phyloP scores from a whole-genome alignment of 30 jellyfish, hydroid and myxozoan genomes.

The Aurelia aurita region DNA sequence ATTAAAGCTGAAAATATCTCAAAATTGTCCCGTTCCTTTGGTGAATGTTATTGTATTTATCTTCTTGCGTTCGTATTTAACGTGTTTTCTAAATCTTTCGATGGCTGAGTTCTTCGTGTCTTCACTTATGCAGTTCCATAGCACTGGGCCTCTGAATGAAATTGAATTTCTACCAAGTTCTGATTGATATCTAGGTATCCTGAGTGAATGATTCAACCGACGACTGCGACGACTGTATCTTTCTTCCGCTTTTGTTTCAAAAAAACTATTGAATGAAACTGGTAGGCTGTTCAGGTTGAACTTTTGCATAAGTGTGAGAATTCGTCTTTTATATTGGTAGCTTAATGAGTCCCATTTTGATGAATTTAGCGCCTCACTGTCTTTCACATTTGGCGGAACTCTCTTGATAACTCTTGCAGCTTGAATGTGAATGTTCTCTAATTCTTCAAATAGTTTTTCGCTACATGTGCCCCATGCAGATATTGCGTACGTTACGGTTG shows the following conservation, averaged over 20 bases:
- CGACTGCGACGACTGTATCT: too few relatives aligned
- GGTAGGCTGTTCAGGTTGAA: not conserved
- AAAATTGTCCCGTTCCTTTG: slow-evolving; percentile 53
- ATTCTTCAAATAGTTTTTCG: slow-evolving; percentile 23
- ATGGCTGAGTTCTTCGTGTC: slow-evolving; percentile 28
- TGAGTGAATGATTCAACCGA: slow-evolving; percentile 1
- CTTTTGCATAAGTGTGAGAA: slow-evolving; percentile 14
- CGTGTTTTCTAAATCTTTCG: slow-evolving; percentile 25
- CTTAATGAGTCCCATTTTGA: slow-evolving; percentile 41
- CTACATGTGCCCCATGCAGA: slow-evolving; percentile 22
- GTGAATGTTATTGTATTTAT: slow-evolving; percentile 48
- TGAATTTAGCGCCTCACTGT: slow-evolving; percentile 21
- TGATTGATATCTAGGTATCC: slow-evolving; percentile 19
- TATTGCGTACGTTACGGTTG: slow-evolving; percentile 19
- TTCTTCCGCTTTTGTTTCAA: not conserved
- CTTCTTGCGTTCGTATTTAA: slow-evolving; percentile 54
- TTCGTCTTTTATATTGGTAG: not conserved
- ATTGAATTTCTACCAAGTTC: slow-evolving; percentile 40
- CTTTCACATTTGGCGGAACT: slow-evolving; percentile 36
- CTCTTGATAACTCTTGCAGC: slow-evolving; percentile 41
- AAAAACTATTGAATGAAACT: not conserved
- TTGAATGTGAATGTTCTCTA: slow-evolving; percentile 23
- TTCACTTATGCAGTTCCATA: slow-evolving; percentile 20
- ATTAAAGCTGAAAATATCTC: slow-evolving; percentile 29
- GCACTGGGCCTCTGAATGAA: slow-evolving; percentile 32